Base-by-base conservation (phyloP, 2,113 vertebrate species). In the Crotalus horridus region DNA sequence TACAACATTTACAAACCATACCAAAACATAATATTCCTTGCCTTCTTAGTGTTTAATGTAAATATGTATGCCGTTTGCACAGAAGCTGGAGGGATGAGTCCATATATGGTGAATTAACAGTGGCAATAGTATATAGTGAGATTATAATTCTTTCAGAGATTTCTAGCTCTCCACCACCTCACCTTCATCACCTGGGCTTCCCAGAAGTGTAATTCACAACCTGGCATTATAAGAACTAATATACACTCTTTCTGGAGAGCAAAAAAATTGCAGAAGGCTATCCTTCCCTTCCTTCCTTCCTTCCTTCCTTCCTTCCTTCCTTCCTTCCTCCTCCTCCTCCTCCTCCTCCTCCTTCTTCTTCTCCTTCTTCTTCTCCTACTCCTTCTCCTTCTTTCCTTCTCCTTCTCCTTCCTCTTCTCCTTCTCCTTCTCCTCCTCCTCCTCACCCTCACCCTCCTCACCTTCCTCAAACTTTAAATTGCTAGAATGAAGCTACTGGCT, bases 351-450 rank as follows among this genome's bases (percentile, higher is more conserved):
- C 1, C 48, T 8, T 8, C 48, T 48, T 48, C 6, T 8, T 48
- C 48, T 48, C 1, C 6, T 8, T 9, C 8, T 8, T 1, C 8
- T 48, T 1, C 48, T 48, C 8, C 46, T 46, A 0, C 48, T 48
- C 0, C 6, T 8, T 9, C 8, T 48, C 0, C 8, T 48, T 48
- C 48, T 9, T 1, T 48, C 0, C 8, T 48, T 48, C 48, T 48
- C 1, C 8, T 8, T 48, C 8, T 48, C 1, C 8, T 48, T 7
- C 48, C 1, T 9, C 1, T 8, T 8, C 8, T 8, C 7, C 7
- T 9, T 1, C 48, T 51, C 1, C 8, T 51, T 1, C 48, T 51
- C 48, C 8, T 51, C 1, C 58, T 59, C 26, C 26, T 8, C 7
- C 48, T 48, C 48, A 9, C 1, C 26, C 3, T 48, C 48, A 48